Base-by-base conservation (phyloP, 2,113 vertebrate species). In the Poeciliopsis prolifica region DNA sequence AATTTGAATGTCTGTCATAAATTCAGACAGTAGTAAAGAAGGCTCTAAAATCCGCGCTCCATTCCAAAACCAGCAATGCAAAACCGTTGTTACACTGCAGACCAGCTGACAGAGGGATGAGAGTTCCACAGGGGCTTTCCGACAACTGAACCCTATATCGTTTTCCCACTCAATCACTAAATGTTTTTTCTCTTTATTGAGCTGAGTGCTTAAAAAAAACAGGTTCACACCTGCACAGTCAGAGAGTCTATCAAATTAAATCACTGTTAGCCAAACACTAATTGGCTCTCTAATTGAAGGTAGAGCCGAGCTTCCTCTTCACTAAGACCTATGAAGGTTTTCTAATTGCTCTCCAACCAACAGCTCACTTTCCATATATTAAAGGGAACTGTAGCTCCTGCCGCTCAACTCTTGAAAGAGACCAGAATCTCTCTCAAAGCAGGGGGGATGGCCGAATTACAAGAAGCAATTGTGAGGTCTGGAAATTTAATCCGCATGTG, bases 271-370 rank as follows among this genome's bases (percentile, higher is more conserved):
- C 70, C 30, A 64, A 78, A 24, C 65, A 74, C 64, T 89, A 84
- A 91, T 86, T 83, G 62, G 65, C 73, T 74, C 63, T 80, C 30
- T 65, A 85, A 61, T 29, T 35, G 72, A 62, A 84, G 35, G 61
- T 79, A 88, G 60, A 70, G 48, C 67, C 0, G 1, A 24, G 44
- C 69, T 73, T 75, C 61, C 61, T 77, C 58, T 71, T 75, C 1
- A 0, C 64, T 68, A 35, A 85, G 62, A 78, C 63, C 84, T 83
- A 77, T 80, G 64, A 85, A 70, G 78, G 86, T 71, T 42, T 68
- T 37, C 28, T 89, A 87, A 88, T 85, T 87, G 83, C 84, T 78
- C 83, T 80, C 60, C 64, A 68, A 75, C 48, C 75, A 88, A 83
- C 77, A 75, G 79, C 73, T 86, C 82, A 68, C 78, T 74, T 82